Percentiles rank a stretch among this genome's conserved stretches.
These are phyloP conservation scores for Hypsibius dujardini DNA, from an alignment of 1,140 invertebrate genomes.

Conservation along the genomic window DNA sequence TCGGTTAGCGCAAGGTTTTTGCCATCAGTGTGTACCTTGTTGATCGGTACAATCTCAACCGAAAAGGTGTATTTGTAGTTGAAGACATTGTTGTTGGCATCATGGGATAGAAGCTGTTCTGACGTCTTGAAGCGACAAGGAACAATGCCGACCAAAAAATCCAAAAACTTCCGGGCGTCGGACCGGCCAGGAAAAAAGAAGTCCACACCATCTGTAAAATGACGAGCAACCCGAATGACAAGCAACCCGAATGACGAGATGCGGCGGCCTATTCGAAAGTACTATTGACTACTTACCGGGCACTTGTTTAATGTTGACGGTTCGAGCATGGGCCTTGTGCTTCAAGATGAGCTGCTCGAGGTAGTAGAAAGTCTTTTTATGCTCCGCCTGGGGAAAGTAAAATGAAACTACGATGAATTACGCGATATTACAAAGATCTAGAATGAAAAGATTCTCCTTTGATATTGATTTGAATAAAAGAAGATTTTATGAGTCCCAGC, in stretches of 20 bases:
- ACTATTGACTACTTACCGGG: constrained; percentile 44
- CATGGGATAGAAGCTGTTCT: constrained; percentile 90
- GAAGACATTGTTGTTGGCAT: constrained; percentile 85
- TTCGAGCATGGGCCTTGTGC: constrained; percentile 73
- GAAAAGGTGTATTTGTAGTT: constrained; percentile 73
- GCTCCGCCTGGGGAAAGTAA: constrained; percentile 54
- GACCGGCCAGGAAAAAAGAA: constrained; percentile 80
- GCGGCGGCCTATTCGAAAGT: too few relatives aligned
- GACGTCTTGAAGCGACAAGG: constrained; percentile 66
- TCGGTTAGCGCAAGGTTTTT: background rate
- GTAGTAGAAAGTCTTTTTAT: constrained; percentile 96
- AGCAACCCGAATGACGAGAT: too few relatives aligned
- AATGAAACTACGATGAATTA: constrained; percentile 19
- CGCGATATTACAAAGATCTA: background rate
- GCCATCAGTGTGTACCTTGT: constrained; percentile 44
- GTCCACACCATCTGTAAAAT: constrained; percentile 68
- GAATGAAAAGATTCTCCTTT: constrained; percentile 14
- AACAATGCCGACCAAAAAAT: constrained; percentile 70
- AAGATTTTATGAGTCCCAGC: constrained; percentile 12
- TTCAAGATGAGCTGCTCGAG: constrained; percentile 93
- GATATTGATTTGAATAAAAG: constrained; percentile 15
- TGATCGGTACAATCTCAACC: constrained; percentile 88
- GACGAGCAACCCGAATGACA: constrained; percentile 1
- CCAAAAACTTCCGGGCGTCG: constrained; percentile 81
- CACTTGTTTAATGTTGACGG: constrained; percentile 77